Percentiles rank a stretch among this genome's conserved stretches.
phyloP scores from a whole-genome alignment of 2,113 vertebrate genomes.

The Motacilla alba region DNA sequence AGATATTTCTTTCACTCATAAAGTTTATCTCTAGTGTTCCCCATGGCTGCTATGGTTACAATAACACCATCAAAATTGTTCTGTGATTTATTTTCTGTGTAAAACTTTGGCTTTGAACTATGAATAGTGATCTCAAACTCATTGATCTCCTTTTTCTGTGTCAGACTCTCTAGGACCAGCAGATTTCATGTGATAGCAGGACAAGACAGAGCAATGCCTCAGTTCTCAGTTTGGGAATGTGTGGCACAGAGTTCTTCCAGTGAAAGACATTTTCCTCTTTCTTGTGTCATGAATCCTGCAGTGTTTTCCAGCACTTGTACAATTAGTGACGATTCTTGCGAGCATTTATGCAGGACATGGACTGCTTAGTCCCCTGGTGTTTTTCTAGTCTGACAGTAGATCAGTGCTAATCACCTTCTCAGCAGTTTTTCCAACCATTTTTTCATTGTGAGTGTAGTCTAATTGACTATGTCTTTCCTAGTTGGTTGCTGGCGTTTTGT shows the following conservation, averaged over 20 bases:
- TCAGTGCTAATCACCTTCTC: background rate
- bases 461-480: background rate
- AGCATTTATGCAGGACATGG: background rate
- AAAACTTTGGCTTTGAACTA: background rate
- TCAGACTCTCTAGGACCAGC: background rate
- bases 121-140: background rate
- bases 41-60: background rate
- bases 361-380: background rate
- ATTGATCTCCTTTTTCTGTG: background rate
- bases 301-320: background rate
- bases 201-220: background rate
- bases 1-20: background rate
- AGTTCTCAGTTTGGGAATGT: background rate
- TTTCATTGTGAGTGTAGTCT: background rate
- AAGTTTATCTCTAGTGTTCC: background rate
- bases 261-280: background rate
- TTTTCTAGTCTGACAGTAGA: background rate
- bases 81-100: background rate
- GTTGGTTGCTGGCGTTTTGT: background rate
- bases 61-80: background rate
- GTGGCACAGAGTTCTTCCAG: rapidly evolving
- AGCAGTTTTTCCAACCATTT: background rate
- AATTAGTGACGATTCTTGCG: background rate
- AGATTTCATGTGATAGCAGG: background rate
- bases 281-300: background rate